Evolutionary conservation across 2,888 invertebrate genomes (phyloP), one percentile per base, ranked within the genome.

Genomic region (Drosophila fungiperda): DNA sequence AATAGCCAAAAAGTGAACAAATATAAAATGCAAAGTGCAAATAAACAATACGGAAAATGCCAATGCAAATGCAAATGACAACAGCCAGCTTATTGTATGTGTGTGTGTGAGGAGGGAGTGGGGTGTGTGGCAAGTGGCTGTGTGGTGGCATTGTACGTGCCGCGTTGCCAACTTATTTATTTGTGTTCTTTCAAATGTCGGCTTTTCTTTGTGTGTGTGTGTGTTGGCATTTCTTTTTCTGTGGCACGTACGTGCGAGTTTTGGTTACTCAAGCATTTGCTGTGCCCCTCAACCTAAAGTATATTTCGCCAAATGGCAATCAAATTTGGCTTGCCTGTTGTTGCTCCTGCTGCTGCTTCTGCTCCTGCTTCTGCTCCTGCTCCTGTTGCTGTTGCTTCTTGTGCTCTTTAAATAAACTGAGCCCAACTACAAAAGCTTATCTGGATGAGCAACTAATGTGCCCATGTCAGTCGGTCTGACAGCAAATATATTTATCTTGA

Each of bases 1-100:
- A 36, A 49, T 32, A 60, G 68, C 71, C 66, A 66, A 75, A 87
- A 85, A 86, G 71, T 83, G 79, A 79, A 81, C 83, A 86, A 87
- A 87, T 74, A 80, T 75, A 68, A 86, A 74, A 76, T 82, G 83
- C 84, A 81, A 45, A 84, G 70, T 53, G 85, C 75, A 84, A 84
- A 85, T 78, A 88, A 82, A 87, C 78, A 82, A 69, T 76, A 45
- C 64, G 60, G 58, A 66, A 72, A 62, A 73, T 70, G 80, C 78
- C 72, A 62, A 73, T 70, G 80, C 78, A 68, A 80, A 78, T 69
- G 68, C 59, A 48, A 40, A 48, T 26, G 62, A 60, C 63, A 66
- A 66, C 49, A 57, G 23, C 71, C 78, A 74, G 55, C 66, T 74
- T 67, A 70, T 48, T 33, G 53, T 62, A 59, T 54, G 29, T 29